phyloP scores from a whole-genome alignment of 2,113 vertebrate species.

The Clinocottus analis region DNA sequence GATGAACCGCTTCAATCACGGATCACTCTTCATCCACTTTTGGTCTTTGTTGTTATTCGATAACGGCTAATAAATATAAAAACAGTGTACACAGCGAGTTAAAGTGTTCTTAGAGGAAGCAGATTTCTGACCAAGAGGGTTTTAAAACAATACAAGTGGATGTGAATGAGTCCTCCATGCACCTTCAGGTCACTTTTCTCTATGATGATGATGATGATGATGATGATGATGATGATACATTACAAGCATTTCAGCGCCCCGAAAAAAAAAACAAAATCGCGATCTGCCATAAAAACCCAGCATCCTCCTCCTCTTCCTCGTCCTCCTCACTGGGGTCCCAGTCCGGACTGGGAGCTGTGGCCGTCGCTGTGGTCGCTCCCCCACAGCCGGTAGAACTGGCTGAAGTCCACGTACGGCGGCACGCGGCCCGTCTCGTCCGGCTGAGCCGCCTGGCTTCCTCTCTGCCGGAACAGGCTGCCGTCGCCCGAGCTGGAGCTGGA shows the following conservation, averaged over 20 bases:
- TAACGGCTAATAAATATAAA: not conserved
- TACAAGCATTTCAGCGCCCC: slow-evolving; percentile 14
- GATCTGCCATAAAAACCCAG: not conserved
- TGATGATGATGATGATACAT: slow-evolving; percentile 12
- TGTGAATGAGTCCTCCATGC: slow-evolving; percentile 2
- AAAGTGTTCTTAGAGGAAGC: not conserved
- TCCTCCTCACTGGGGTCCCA: slow-evolving; percentile 69
- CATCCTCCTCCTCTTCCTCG: not conserved
- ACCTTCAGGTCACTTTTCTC: slow-evolving; percentile 14
- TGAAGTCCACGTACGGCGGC: slow-evolving; percentile 97
- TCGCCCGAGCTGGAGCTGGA: slow-evolving; percentile 98
- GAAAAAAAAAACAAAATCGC: too few species aligned
- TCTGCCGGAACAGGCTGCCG: slow-evolving; percentile 93
- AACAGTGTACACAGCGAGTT: not conserved
- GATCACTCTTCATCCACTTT: too few species aligned
- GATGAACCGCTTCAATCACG: too few species aligned
- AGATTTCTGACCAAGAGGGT: not conserved
- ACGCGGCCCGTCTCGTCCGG: slow-evolving; percentile 95
- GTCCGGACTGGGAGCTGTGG: slow-evolving; percentile 66
- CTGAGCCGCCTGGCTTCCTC: slow-evolving; percentile 91
- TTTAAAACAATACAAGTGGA: not conserved
- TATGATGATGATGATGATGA: not conserved
- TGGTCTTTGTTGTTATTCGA: not conserved
- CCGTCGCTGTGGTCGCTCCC: slow-evolving; percentile 90
- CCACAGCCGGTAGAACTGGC: slow-evolving; percentile 95